Evolutionary conservation across 2,888 invertebrate species (phyloP).

Genomic region (Eupithecia centaureata): DNA sequence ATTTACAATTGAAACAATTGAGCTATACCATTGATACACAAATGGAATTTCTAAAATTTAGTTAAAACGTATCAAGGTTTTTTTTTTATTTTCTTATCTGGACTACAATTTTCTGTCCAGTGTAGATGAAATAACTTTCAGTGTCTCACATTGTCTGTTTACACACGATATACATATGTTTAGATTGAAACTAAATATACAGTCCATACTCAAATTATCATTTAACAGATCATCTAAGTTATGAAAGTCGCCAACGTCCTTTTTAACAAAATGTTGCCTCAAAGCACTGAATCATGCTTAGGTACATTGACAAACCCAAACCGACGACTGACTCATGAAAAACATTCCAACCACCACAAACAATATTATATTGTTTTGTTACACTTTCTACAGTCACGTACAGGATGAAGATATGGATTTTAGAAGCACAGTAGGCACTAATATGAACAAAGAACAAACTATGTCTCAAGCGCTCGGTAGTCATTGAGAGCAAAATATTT

Average conservation of each 20-base stretch:
- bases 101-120: background rate
- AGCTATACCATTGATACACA: no score
- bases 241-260: background rate
- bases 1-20: no score
- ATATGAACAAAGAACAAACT: conserved; percentile 34
- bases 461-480: conserved; percentile 33
- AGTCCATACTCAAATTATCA: background rate
- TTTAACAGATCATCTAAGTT: background rate
- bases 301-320: conserved; percentile 46
- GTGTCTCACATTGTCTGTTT: background rate
- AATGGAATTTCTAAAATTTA: no score
- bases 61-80: no score
- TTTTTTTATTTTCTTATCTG: background rate
- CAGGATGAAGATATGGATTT: conserved; percentile 41
- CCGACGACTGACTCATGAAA: conserved; percentile 55
- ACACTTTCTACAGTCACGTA: conserved; percentile 57
- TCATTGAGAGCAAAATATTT: conserved; percentile 36
- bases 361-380: conserved; percentile 43
- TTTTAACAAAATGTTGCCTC: conserved; percentile 34
- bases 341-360: conserved; percentile 43
- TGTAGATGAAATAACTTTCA: background rate
- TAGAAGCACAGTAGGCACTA: conserved; percentile 26
- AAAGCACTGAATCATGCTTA: conserved; percentile 56
- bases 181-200: background rate
- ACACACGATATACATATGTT: background rate